Base-by-base conservation (phyloP, 2,113 vertebrate species). In the Leucopsar rothschildi region DNA sequence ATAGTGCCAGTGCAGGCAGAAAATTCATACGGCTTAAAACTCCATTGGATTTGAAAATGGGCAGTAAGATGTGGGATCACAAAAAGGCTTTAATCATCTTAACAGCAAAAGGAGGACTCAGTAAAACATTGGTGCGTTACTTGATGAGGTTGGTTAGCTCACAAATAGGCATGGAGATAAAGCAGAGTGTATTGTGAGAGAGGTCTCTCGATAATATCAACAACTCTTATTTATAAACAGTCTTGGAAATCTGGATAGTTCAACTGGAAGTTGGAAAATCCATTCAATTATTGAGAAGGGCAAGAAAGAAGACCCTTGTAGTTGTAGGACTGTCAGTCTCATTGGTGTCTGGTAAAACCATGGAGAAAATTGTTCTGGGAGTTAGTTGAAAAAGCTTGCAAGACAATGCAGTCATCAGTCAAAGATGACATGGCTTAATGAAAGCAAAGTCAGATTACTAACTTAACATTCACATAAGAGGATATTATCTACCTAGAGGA, bases 1-100 rank as follows among this genome's bases (percentile, higher is more conserved):
- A 31, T 1, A 3, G 17, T 3, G 0, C 7, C 9, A 16, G 44
- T n/a, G 9, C 8, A 49, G 44, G 27, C 17, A 64, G 20, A 52
- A 79, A 83, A 57, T 57, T 25, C 0, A 0, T 33, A 5, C 0
- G 0, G 24, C 6, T 47, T 53, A 44, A 60, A 69, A 39, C 3
- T 44, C 6, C 56, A 5, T 3, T 75, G 39, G 14, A 44, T 44
- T 42, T 88, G 39, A 37, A 80, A 27, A 11, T 39, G 15, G 10
- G 11, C 12, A 21, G 31, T 80, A 39, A 27, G 27, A 24, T 65
- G 11, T 35, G 45, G 28, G 21, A 12, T 59, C 40, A 59, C 15
- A 55, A 84, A 59, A 71, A 35, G 5, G 8, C 3, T 84, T 47
- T 39, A 65, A 24, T 35, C 10, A 40, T 61, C 12, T 42, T 37